A percentile compares a stretch with the other conserved stretches of the same genome.
Evolutionary conservation across 2,113 vertebrate genomes (phyloP).

Genomic region (Microtus montanus): DNA sequence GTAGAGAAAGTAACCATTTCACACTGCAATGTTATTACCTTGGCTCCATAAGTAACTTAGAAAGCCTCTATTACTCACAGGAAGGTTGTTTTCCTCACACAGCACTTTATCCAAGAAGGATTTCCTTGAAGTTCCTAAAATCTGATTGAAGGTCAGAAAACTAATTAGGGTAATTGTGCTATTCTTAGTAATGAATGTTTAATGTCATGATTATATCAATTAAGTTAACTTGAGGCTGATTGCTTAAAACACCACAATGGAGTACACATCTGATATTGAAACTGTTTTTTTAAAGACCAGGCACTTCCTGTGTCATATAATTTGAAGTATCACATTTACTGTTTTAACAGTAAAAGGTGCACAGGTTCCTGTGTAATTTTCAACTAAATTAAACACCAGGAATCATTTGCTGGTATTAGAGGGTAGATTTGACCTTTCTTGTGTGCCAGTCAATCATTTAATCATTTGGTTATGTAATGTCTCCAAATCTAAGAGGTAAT

Average conservation of each 20-base stretch:
- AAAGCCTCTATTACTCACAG: background rate
- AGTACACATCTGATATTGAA: conserved; percentile 5
- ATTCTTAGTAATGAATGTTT: conserved; percentile 13
- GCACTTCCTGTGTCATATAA: background rate
- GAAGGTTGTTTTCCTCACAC: background rate
- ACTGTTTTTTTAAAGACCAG: background rate
- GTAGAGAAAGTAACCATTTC: conserved; percentile 12
- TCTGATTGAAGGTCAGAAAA: conserved; percentile 39
- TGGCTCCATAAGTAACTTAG: background rate
- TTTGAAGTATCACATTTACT: background rate
- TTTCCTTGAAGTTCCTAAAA: conserved; percentile 17
- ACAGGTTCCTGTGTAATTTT: background rate
- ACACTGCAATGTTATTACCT: conserved; percentile 37
- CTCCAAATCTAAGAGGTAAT: background rate
- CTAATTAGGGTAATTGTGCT: conserved; percentile 19
- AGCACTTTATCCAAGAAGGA: background rate
- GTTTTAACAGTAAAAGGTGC: background rate
- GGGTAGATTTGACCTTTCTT: background rate
- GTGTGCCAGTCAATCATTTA: background rate
- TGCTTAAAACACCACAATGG: conserved; percentile 2
- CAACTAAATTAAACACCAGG: conserved; percentile 11
- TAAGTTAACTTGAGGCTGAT: conserved; percentile 1
- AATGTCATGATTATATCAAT: conserved; percentile 49
- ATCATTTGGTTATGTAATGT: background rate
- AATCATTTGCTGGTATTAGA: background rate